These are phyloP conservation scores for Hexactinellida sp. DNA, from an alignment of 37 sponge, comb jelly and placozoan genomes.

Conservation along the genomic window DNA sequence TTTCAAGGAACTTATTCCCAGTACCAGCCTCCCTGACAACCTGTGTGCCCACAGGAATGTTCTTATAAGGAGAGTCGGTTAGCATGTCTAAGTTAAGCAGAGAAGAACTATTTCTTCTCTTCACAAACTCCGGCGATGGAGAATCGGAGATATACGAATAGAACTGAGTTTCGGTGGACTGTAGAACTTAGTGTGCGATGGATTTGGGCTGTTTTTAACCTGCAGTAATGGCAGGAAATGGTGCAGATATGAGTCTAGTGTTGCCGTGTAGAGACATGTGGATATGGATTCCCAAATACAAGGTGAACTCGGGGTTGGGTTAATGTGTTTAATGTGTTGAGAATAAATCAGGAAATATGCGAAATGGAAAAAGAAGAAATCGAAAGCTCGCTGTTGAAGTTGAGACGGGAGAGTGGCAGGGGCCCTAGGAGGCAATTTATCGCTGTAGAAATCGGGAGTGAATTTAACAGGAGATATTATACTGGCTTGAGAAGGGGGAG, in stretches of 20 bases:
- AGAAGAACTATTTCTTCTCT: background rate
- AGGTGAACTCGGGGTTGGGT: background rate
- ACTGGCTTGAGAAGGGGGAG: background rate
- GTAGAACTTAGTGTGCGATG: background rate
- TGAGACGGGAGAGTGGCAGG: background rate
- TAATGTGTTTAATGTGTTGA: background rate
- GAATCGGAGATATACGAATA: background rate
- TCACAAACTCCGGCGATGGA: no score
- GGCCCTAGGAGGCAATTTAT: background rate
- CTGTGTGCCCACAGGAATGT: background rate
- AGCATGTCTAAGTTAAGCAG: background rate
- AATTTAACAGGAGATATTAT: background rate
- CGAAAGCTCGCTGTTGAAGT: background rate
- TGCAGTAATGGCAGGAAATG: background rate
- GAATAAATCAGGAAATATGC: background rate
- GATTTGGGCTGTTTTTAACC: background rate
- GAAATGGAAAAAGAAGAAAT: conserved; percentile 14
- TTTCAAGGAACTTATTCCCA: background rate
- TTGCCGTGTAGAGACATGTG: background rate
- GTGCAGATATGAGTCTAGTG: background rate
- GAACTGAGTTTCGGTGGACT: background rate
- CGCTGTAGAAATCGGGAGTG: background rate
- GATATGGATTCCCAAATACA: conserved; percentile 2
- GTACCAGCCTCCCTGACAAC: background rate
- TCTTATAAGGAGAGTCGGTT: background rate